These are phyloP conservation scores for Seladonia tumulorum DNA, from an alignment of 2,888 invertebrate genomes.

Conservation along the genomic window DNA sequence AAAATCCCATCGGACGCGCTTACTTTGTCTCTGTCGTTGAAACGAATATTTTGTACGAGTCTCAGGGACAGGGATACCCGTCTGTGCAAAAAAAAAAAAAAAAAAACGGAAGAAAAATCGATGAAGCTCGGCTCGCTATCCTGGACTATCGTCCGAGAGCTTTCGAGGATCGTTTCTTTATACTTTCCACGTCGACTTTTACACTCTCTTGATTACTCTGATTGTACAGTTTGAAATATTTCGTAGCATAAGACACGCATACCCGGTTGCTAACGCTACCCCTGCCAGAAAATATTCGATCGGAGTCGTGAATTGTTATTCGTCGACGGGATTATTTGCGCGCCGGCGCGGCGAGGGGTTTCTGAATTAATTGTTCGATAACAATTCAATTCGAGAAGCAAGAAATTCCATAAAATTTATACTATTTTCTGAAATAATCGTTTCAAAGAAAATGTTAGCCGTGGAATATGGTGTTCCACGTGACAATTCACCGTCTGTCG, in stretches of 20 bases:
- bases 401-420: not conserved
- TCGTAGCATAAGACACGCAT: slow-evolving; percentile 7
- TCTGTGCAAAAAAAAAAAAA: not conserved
- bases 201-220: slow-evolving; percentile 9
- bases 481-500: not conserved
- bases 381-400: not conserved
- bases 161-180: slow-evolving; percentile 20
- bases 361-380: not conserved
- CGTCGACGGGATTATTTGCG: not conserved
- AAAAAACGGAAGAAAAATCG: not conserved
- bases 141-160: slow-evolving; percentile 39
- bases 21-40: slow-evolving; percentile 36
- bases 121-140: slow-evolving; percentile 21
- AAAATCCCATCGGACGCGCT: slow-evolving; percentile 43
- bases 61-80: not conserved
- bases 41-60: slow-evolving; percentile 33
- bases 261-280: not conserved
- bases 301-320: not conserved
- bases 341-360: not conserved
- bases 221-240: slow-evolving; percentile 2
- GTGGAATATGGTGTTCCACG: not conserved
- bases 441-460: not conserved
- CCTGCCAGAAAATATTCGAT: slow-evolving; percentile 2
- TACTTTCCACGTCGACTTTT: slow-evolving; percentile 16
- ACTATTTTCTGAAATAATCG: not conserved